Base-by-base conservation (phyloP, 1,140 invertebrate species). In the Oryzaephilus surinamensis region DNA sequence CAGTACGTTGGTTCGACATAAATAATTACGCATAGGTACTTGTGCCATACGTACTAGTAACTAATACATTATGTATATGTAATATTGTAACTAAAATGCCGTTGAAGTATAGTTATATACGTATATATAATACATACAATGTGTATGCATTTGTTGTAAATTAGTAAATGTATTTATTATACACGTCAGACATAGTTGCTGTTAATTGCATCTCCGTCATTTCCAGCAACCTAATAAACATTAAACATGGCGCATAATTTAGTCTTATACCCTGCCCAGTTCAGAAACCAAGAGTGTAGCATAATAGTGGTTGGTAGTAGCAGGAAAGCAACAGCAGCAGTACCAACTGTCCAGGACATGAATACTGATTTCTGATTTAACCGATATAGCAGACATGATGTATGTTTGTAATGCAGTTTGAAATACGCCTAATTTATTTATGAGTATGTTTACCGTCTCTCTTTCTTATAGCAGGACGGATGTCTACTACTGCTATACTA, bases 191-290 rank as follows among this genome's bases (percentile, higher is more conserved):
- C n/a, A n/a, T n/a, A n/a, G 33, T 44, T 45, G 46, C 38, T 28
- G 50, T 52, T 52, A 52, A 52, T 52, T 52, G 47, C 47, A 40
- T 32, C 50, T 52, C 46, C 46, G 50, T 52, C 50, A 52, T 49
- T 46, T 32, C 43, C 50, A 52, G 50, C 44, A 41, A 52, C 43
- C 50, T 52, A 52, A 52, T 52, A 52, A 52, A 52, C 50, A 52
- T 52, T 52, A 52, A 49, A 52, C 50, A 52, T 46, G 43, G 41
- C 46, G 46, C 40, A 51, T 51, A 52, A 52, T 52, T 52, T 46
- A 52, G 50, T 52, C 50, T 52, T 52, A n/a, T n/a, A 52, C 50
- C 46, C 50, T 46, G 46, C 40, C 43, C 47, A n/a, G n/a, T n/a
- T n/a, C n/a, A n/a, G n/a, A n/a, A n/a, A n/a, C n/a, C n/a, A n/a